These are phyloP conservation scores for Acronicta leporina DNA, from an alignment of 2,888 invertebrate genomes.

Conservation along the genomic window DNA sequence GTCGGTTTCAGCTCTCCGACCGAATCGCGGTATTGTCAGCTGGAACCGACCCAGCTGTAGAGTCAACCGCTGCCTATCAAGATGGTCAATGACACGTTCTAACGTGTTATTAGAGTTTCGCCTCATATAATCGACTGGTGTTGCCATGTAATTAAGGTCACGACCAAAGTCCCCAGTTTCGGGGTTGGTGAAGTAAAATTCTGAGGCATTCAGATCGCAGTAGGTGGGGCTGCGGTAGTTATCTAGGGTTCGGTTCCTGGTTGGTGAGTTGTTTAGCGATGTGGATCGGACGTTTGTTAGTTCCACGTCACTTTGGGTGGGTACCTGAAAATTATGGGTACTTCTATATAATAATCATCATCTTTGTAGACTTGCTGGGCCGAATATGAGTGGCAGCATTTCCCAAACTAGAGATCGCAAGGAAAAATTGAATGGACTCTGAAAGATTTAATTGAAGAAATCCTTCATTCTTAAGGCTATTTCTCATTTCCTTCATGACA, in stretches of 20 bases:
- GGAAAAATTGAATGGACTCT: too few relatives aligned
- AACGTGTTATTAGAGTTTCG: conserved; percentile 65
- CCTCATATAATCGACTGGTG: conserved; percentile 70
- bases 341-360: not conserved
- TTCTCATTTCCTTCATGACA: too few relatives aligned
- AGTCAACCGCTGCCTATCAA: conserved; percentile 69
- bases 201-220: conserved; percentile 66
- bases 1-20: conserved; percentile 60
- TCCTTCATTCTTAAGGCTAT: too few relatives aligned
- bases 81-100: conserved; percentile 70
- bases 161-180: conserved; percentile 63
- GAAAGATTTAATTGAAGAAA: too few relatives aligned
- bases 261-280: conserved; percentile 65
- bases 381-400: too few relatives aligned
- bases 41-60: conserved; percentile 81
- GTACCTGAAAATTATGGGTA: conserved; percentile 66
- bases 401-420: too few relatives aligned
- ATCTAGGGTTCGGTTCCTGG: conserved; percentile 51
- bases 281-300: conserved; percentile 69
- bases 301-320: conserved; percentile 78
- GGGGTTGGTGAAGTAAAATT: conserved; percentile 67
- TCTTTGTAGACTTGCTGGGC: too few relatives aligned
- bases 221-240: conserved; percentile 75
- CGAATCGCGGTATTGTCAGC: conserved; percentile 74
- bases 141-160: conserved; percentile 73